These are phyloP conservation scores for Otolemur crassicaudatus DNA, from an alignment of 2,797 vertebrate species.

Conservation along the genomic window DNA sequence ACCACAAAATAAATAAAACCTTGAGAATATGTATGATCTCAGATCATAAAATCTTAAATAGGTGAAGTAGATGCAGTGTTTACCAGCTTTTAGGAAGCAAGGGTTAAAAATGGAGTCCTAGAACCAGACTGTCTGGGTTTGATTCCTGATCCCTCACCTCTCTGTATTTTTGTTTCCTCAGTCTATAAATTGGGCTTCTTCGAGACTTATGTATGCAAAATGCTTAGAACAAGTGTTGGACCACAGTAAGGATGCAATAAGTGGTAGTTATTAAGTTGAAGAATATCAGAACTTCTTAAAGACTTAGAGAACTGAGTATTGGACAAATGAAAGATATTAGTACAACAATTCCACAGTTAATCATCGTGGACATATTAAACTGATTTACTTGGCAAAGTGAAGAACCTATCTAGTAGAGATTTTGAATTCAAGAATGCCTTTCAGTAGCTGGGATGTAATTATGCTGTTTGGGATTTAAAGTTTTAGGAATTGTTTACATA, in stretches of 20 bases:
- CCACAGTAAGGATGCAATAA: neutral
- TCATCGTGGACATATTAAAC: neutral
- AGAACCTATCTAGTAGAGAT: neutral
- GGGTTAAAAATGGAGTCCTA: neutral
- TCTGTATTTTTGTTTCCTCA: neutral
- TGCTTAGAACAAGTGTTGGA: neutral
- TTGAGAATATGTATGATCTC: neutral
- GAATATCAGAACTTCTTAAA: neutral
- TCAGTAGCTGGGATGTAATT: neutral
- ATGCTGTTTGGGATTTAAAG: neutral
- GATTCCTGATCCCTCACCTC: neutral
- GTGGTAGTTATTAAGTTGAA: neutral
- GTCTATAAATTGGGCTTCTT: neutral
- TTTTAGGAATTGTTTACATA: neutral
- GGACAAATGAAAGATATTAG: neutral
- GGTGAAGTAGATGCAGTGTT: neutral
- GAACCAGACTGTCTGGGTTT: neutral
- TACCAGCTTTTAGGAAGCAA: neutral
- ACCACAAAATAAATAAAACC: neutral
- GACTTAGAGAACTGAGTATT: neutral
- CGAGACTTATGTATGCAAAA: neutral
- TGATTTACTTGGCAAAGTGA: neutral
- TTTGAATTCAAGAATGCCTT: neutral
- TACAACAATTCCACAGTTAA: neutral
- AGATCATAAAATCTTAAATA: neutral